Base-by-base conservation (phyloP, 2,888 invertebrate species). In the Lepidocyrtinus sp. region DNA sequence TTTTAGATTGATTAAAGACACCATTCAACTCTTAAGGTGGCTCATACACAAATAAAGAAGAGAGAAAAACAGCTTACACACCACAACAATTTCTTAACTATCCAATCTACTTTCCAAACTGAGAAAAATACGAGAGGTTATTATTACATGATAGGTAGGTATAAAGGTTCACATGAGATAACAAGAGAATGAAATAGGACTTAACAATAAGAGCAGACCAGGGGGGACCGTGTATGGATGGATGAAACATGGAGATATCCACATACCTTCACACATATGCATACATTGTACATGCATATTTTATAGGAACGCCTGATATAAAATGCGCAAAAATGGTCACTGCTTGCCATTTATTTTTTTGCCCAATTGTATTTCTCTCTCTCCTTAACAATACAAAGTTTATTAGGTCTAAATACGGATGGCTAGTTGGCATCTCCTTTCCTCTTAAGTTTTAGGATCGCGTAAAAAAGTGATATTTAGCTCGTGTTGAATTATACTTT, bases 401-500 rank as follows among this genome's bases (percentile, higher is more conserved):
- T 36, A 36, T 62, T 59, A 71, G 36, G 63, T 26, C 45, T 36
- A 55, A 55, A 55, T 55, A 27, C 21, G 22, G 2, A 12, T 62
- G 17, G 55, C 61, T 73, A n/a, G 21, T 61, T 69, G 45, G 45
- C 15, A 69, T 68, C 68, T 75, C n/a, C n/a, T n/a, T n/a, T 36
- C 46, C 61, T 25, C 36, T 36, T 36, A 12, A n/a, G n/a, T n/a
- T n/a, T n/a, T n/a, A n/a, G n/a, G n/a, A n/a, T n/a, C n/a, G n/a
- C n/a, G n/a, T n/a, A 64, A 64, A 9, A 72, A 72, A 68, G 67
- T 78, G 68, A 73, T 73, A 68, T 68, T 55, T 73, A 78, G 68
- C 78, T 73, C 68, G 67, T 71, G 75, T 68, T 76, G 81, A 81
- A 76, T 68, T 68, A 68, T 55, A 55, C 61, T 78, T 75, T 81